phyloP scores from a whole-genome alignment of 1,140 invertebrate genomes.

The Drosophila quadrilineata region DNA sequence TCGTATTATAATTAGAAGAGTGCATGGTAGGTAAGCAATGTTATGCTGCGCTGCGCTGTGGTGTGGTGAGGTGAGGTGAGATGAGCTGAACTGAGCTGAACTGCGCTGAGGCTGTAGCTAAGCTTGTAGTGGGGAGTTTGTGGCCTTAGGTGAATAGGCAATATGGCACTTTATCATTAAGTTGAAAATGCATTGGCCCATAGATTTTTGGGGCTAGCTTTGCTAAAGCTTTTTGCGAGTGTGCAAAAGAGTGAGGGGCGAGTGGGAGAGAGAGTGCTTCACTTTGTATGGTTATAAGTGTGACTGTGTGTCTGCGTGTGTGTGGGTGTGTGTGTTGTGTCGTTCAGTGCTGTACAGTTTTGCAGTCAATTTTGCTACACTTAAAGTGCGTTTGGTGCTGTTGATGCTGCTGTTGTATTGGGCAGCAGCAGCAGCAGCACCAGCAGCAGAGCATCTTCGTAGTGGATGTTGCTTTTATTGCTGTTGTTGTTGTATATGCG shows the following conservation, averaged over 20 bases:
- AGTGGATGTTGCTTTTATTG: constrained; percentile 1
- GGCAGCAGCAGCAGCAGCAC: neutral
- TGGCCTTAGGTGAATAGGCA: constrained; percentile 7
- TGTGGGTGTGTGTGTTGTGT: constrained; percentile 11
- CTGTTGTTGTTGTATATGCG: constrained; percentile 14
- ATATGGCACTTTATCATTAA: constrained; percentile 9
- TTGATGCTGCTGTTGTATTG: neutral
- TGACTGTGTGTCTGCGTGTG: neutral
- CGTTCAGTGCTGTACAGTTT: constrained; percentile 62
- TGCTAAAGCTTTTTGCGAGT: constrained; percentile 12
- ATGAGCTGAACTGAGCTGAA: too few species aligned
- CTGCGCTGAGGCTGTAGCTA: too few species aligned
- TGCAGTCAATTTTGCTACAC: constrained; percentile 73
- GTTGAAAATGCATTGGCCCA: constrained; percentile 30
- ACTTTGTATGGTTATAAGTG: neutral
- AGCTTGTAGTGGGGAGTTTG: too few species aligned
- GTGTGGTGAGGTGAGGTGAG: too few species aligned
- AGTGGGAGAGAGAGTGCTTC: too few species aligned
- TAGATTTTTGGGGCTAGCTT: constrained; percentile 21
- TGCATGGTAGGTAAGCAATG: too few species aligned
- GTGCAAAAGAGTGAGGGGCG: too few species aligned
- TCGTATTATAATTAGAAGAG: constrained; percentile 40
- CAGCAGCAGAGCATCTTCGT: constrained; percentile 11
- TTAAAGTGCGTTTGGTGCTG: constrained; percentile 71
- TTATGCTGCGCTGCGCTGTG: too few species aligned